Base-by-base conservation (phyloP, 2,888 invertebrate genomes). In the Mallateleia sp. region DNA sequence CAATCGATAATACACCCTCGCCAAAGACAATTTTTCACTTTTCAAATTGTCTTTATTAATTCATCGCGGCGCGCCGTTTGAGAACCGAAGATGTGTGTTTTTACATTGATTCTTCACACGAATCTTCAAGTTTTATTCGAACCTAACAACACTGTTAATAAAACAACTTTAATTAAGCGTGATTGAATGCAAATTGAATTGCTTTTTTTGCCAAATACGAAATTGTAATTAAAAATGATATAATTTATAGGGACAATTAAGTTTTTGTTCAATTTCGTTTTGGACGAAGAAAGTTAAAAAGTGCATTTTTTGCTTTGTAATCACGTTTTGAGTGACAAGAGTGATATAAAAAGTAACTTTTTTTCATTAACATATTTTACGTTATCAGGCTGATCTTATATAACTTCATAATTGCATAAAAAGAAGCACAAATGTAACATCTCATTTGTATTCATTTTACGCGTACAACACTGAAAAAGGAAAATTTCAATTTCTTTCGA, bases 401-500 rank as follows among this genome's bases (percentile, higher is more conserved):
- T 83, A 87, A 87, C 66, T 67, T 85, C 56, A 22, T 74, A 75
- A 84, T 85, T 87, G 58, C 81, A 79, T 74, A 78, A 81, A 75
- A 80, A 80, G 75, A 66, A 72, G 72, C 81, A 74, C 66, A 84
- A 77, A 84, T 58, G 84, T 77, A 77, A 66, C 77, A 42, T 85
- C 77, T 86, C 83, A 88, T 89, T 86, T 81, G 80, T 87, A 91
- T 89, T 89, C 87, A 81, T 75, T 84, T 82, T 81, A 87, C 83
- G 83, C 69, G 20, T 62, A 28, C 62, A 60, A 18, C 75, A 62
- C 75, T 77, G 72, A 83, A 75, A 85, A 78, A 85, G 81, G 79
- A 86, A 86, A 90, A 90, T 89, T 77, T 89, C 85, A 77, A 90
- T 90, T 85, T 85, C 78, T 84, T 85, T 80, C 85, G 67, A 72